These are phyloP conservation scores for Megaustenia siamemsis DNA, from an alignment of 2,888 invertebrate species.

Conservation along the genomic window DNA sequence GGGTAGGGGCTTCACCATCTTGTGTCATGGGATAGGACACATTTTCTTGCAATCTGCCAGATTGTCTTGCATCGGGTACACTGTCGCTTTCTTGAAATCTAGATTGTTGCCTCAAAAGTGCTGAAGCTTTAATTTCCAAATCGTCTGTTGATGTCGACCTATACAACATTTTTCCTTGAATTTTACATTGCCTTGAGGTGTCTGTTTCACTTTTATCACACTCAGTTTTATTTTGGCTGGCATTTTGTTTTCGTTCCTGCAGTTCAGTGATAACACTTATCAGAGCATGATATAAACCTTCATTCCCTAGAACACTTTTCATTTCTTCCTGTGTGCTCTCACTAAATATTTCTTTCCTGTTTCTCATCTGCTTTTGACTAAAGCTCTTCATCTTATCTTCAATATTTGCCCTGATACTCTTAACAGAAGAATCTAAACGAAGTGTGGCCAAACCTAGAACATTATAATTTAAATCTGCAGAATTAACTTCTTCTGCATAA, in stretches of 20 bases:
- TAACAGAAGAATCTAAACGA: conserved; percentile 61
- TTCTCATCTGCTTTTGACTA: background rate
- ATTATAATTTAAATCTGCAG: conserved; percentile 56
- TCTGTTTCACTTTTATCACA: conserved; percentile 45
- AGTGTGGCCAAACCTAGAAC: conserved; percentile 71
- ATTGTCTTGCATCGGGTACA: no score
- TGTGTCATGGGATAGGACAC: no score
- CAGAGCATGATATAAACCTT: conserved; percentile 36
- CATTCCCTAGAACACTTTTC: conserved; percentile 33
- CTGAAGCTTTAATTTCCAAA: conserved; percentile 16
- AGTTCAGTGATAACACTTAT: conserved; percentile 30
- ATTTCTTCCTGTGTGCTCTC: conserved; percentile 36
- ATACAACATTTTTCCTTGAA: conserved; percentile 65
- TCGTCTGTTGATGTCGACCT: conserved; percentile 60
- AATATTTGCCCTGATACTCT: background rate
- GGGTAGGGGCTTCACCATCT: no score
- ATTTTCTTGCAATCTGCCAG: no score
- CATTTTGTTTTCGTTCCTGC: conserved; percentile 19
- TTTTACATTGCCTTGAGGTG: conserved; percentile 65
- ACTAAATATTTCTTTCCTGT: conserved; percentile 39
- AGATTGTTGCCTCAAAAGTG: background rate
- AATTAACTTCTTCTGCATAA: no score
- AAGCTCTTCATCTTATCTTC: background rate
- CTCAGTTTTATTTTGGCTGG: background rate
- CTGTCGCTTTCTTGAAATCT: no score